Evolutionary conservation across 2,888 invertebrate species (phyloP), one percentile per base, ranked within the genome.

Genomic region (Andrena bicolor): DNA sequence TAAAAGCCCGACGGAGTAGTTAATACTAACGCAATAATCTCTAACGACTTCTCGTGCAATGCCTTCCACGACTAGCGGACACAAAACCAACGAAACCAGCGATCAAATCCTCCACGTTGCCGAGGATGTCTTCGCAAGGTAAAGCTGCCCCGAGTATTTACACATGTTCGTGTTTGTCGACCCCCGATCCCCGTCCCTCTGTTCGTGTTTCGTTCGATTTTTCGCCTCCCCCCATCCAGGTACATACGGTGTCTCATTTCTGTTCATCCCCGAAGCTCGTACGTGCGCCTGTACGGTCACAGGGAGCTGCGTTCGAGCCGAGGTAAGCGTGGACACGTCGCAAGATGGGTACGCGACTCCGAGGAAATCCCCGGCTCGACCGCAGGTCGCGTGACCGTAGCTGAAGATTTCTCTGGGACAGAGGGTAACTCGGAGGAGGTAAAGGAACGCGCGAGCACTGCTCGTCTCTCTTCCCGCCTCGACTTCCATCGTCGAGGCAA

Each of bases 11-110:
- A 41, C 77, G 70, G 65, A 75, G 26, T 82, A 30, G 16, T 68
- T 56, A 53, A 80, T 80, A 87, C 88, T 87, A 87, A 88, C 86
- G 76, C 82, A 83, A 88, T 83, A 86, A 88, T 88, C 75, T 85
- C 88, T 90, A 91, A 91, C 90, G 80, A 88, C 86, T 89, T 90
- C 84, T 91, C 89, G 88, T 92, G 89, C 91, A 91, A 91, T 93
- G 91, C 92, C 87, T 91, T 91, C 89, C 84, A 86, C 86, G 83
- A 90, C 88, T 95, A 98, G 98, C 97, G 96, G 98, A 98, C 95
- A 96, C 97, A 95, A 98, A 98, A 96, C 98, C 98, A 94, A 96
- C 98, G 94, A 98, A 98, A 96, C 98, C 98, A 95, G 98, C 98
- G 95, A 98, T 98, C 95, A 98, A 98, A 96, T 98, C 98, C 94